Evolutionary conservation across 2,797 vertebrate species (phyloP).

Genomic region (Miichthys miiuy): DNA sequence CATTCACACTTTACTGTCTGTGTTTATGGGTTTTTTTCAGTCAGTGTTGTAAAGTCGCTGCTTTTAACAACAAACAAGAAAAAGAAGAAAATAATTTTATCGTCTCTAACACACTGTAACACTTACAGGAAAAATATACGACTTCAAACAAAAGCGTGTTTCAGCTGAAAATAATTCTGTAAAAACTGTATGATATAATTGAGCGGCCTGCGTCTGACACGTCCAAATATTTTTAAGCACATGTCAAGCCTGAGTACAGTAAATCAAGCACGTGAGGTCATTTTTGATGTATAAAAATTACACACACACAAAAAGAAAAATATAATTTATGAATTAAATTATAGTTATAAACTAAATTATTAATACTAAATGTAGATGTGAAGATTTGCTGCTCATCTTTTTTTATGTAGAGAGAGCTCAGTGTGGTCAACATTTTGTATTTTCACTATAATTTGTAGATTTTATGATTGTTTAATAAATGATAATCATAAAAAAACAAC

Average conservation of each 20-base stretch:
- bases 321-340: too few species aligned
- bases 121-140: neutral
- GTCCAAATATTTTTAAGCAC: neutral
- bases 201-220: neutral
- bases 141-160: neutral
- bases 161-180: neutral
- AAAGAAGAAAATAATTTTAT: slow-evolving; percentile 1
- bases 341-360: too few species aligned
- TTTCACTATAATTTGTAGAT: neutral
- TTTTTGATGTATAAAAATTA: neutral
- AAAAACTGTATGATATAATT: neutral
- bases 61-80: slow-evolving; percentile 25
- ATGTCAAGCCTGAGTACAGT: too few species aligned
- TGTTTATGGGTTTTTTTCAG: slow-evolving; percentile 4
- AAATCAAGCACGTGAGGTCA: neutral
- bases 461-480: neutral
- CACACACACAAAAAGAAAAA: too few species aligned
- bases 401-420: neutral
- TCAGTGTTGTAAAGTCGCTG: slow-evolving; percentile 17
- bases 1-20: neutral
- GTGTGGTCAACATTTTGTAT: neutral
- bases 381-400: neutral
- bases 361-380: too few species aligned
- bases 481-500: neutral
- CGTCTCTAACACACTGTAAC: slow-evolving; percentile 10